Conservation (phyloP, 2,113 vertebrate species). For the Pelusios castaneus region DNA sequence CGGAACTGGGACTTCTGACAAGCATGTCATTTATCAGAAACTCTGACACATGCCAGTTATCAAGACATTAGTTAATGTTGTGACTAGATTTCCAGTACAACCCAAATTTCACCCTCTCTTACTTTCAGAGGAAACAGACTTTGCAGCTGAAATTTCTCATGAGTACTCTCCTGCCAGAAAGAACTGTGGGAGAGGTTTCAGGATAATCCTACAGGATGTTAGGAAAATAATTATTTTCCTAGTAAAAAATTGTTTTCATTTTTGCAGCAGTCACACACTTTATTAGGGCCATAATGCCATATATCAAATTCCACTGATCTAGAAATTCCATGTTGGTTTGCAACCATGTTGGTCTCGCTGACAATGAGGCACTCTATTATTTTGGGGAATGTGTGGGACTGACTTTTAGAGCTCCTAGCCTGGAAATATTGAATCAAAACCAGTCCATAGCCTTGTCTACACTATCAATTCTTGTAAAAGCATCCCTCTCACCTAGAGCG, state of each 20-base stretch:
- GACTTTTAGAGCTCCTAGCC: slow-evolving; percentile 39
- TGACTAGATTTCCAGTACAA: neutral
- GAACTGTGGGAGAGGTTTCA: neutral
- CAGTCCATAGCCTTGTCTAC: slow-evolving; percentile 14
- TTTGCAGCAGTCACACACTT: neutral
- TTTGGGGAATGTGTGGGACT: slow-evolving; percentile 1
- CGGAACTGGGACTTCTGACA: neutral
- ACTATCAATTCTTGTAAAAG: slow-evolving; percentile 39
- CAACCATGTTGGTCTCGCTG: neutral
- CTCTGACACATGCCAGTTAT: neutral
- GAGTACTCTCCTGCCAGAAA: neutral
- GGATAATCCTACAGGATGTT: neutral
- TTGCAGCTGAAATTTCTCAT: neutral
- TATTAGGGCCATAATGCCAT: neutral
- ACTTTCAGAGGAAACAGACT: neutral
- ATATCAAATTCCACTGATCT: neutral
- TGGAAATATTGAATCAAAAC: slow-evolving; percentile 39
- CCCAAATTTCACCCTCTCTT: neutral
- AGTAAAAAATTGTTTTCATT: neutral
- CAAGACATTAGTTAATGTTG: neutral
- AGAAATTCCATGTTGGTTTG: neutral
- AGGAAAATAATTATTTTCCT: neutral
- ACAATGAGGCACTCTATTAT: slow-evolving; percentile 15
- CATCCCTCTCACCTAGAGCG: slow-evolving; percentile 49
- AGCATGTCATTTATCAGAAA: neutral